Evolutionary conservation across 2,797 vertebrate species (phyloP), one percentile per base, ranked within the genome.

Genomic region (Spinus olivaceus): DNA sequence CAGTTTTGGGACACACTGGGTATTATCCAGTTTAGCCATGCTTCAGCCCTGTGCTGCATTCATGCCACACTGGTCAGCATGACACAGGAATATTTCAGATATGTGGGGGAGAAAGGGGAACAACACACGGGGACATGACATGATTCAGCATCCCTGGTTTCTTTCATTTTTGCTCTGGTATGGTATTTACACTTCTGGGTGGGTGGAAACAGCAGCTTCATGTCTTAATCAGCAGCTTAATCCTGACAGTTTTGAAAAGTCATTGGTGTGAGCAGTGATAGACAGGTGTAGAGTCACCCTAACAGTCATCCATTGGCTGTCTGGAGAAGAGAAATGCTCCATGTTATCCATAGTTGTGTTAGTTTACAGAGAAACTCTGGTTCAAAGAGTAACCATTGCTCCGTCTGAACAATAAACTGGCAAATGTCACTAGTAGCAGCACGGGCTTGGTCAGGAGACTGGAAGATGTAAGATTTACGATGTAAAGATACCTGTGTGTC

Each of bases 21-120:
- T 22, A 35, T 30, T 37, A 60, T 23, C 41, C 53, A 39, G 8
- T 72, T 80, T 39, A 82, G 49, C 64, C 32, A 7, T 8, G 20
- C 32, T 90, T 27, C 23, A 69, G 44, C 21, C 16, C 8, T 53
- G 60, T 80, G 27, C 24, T 60, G 30, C 24, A 6, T 65, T 84
- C 0, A 0, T 24, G 63, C 44, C 21, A 28, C 8, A 1, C 9
- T 67, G 27, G 37, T 64, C 22, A 83, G 19, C 16, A 16, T 9
- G 16, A 49, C 32, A 63, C 24, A 61, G 51, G 47, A 81, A 23
- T 89, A 44, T 60, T 51, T 80, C 10, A 14, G 33, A 20, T 30
- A 27, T 1, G 2, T 3, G 1, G 6, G 3, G 10, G 28, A 53
- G 41, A 80, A 60, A 81, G 14, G 35, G 74, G 59, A 71, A 42